A percentile compares a stretch with the other conserved stretches of the same genome.
phyloP scores from a whole-genome alignment of 2,113 vertebrate genomes.

The Octodon degus region DNA sequence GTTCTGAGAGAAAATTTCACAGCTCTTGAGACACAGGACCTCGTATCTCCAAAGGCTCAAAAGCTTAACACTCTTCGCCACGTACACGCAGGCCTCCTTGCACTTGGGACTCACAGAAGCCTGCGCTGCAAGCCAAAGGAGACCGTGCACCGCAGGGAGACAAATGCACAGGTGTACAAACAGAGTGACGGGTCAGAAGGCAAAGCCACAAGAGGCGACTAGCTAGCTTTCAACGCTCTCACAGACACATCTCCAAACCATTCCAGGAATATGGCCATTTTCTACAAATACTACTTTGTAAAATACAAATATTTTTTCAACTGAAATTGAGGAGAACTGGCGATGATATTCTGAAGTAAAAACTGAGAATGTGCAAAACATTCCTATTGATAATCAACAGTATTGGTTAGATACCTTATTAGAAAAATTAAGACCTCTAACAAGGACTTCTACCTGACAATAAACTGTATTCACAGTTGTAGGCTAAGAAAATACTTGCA shows the following conservation, averaged over 20 bases:
- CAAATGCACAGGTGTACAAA: not conserved
- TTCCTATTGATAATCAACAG: not conserved
- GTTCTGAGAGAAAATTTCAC: not conserved
- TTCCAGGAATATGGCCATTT: not conserved
- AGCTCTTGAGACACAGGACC: not conserved
- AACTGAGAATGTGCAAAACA: slow-evolving; percentile 1
- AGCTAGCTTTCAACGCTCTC: not conserved
- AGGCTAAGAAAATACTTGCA: not conserved
- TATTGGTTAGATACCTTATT: not conserved
- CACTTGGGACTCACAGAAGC: not conserved
- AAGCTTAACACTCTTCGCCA: not conserved
- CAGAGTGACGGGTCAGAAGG: slow-evolving; percentile 4
- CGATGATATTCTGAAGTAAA: slow-evolving; percentile 15
- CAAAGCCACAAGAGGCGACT: not conserved
- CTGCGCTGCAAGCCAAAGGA: not conserved
- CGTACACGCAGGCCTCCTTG: not conserved
- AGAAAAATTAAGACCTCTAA: slow-evolving; percentile 36
- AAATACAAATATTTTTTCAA: not conserved
- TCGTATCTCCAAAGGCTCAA: not conserved
- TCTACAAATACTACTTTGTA: not conserved
- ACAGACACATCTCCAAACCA: not conserved
- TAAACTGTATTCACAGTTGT: not conserved
- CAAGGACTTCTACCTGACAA: not conserved
- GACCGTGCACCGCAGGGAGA: not conserved
- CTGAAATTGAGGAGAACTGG: not conserved